A percentile compares a stretch with the other conserved stretches of the same genome.
Conservation (phyloP, 92 coral and sea anemone species). For the Heteractis magnifica region DNA sequence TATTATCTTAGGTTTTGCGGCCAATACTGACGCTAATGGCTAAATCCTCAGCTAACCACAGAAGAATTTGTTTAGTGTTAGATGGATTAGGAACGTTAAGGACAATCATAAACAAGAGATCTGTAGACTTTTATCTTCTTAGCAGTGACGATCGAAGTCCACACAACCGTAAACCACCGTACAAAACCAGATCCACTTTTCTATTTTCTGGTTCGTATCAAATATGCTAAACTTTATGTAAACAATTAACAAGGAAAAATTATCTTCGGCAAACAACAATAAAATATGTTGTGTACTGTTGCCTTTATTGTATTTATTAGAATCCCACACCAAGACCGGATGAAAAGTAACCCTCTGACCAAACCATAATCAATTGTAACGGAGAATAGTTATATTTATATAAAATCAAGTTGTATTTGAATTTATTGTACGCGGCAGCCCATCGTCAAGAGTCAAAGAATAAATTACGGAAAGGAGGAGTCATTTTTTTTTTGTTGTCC, state of each 20-base stretch:
- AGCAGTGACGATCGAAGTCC: slow-evolving; percentile 3
- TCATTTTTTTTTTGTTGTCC: not conserved
- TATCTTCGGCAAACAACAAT: slow-evolving; percentile 32
- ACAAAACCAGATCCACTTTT: slow-evolving; percentile 2
- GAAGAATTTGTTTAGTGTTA: slow-evolving; percentile 12
- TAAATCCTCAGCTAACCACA: slow-evolving; percentile 23
- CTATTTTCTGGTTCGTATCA: not conserved
- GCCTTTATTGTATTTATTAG: slow-evolving; percentile 36
- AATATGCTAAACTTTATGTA: slow-evolving; percentile 24
- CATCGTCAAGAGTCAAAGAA: not conserved
- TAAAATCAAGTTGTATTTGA: slow-evolving; percentile 8
- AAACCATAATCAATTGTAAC: slow-evolving; percentile 26
- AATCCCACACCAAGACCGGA: slow-evolving; percentile 34
- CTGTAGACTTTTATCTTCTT: slow-evolving; percentile 10
- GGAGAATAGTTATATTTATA: slow-evolving; percentile 7
- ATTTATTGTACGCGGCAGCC: not conserved
- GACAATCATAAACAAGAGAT: slow-evolving; percentile 16
- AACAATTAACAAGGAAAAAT: slow-evolving; percentile 30
- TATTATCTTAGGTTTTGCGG: slow-evolving; percentile 16
- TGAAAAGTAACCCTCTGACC: slow-evolving; percentile 26
- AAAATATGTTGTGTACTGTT: slow-evolving; percentile 27
- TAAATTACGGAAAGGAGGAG: slow-evolving; percentile 10
- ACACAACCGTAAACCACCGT: not conserved
- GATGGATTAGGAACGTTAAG: slow-evolving; percentile 17
- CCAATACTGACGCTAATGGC: slow-evolving; percentile 28